A percentile compares a stretch with the other conserved stretches of the same genome.
Evolutionary conservation across 2,888 invertebrate genomes (phyloP).

Genomic region (Entomobrya proxima): DNA sequence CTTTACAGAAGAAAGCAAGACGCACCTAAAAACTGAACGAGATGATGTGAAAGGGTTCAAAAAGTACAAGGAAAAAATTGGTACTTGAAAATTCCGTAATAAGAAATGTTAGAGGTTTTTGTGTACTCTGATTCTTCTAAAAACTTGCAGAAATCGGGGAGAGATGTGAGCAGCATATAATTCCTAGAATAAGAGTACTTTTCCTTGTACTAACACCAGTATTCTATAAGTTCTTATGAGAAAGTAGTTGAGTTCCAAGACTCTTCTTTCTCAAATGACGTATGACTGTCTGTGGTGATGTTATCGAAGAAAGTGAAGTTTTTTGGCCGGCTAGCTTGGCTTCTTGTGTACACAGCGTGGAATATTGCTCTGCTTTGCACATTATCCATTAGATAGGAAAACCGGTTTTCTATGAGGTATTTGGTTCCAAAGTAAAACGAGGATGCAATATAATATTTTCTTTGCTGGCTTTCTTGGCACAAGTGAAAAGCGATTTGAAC

Average conservation of each 20-base stretch:
- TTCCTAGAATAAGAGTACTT: not conserved
- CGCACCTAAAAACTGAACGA: not conserved
- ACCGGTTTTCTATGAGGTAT: not conserved
- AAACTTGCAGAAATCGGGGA: conserved; percentile 47
- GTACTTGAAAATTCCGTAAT: conserved; percentile 13
- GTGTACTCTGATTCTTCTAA: conserved; percentile 15
- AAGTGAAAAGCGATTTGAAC: conserved; percentile 26
- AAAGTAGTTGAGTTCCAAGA: not conserved
- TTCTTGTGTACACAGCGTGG: not conserved
- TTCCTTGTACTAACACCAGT: not conserved
- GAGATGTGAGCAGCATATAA: conserved; percentile 52
- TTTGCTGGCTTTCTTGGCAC: conserved; percentile 41
- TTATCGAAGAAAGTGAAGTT: conserved; percentile 49
- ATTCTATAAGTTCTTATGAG: not conserved
- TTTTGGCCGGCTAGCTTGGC: conserved; percentile 9
- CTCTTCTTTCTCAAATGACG: conserved; percentile 39
- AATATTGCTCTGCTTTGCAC: not conserved
- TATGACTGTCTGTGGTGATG: conserved; percentile 52
- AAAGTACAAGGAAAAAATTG: conserved; percentile 12
- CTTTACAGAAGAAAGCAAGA: not conserved
- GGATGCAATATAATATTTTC: not conserved
- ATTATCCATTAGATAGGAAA: conserved; percentile 37
- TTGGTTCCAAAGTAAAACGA: not conserved
- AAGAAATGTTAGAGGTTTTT: not conserved
- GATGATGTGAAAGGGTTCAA: conserved; percentile 37